phyloP scores from a whole-genome alignment of 37 sponge, comb jelly and placozoan genomes.

The Halichondria panicea region DNA sequence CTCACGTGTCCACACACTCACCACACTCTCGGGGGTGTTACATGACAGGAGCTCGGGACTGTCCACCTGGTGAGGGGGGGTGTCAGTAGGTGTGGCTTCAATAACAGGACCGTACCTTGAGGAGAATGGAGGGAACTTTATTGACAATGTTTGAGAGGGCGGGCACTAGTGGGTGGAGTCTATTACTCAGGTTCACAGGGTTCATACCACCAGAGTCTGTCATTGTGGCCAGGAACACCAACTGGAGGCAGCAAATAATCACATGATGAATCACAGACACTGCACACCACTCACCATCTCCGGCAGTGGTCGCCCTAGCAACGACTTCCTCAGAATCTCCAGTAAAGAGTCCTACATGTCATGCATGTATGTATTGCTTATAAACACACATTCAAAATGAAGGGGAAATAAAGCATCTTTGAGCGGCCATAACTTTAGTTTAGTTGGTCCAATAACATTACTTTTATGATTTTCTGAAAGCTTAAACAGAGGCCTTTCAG shows the following conservation, averaged over 20 bases:
- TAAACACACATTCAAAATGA: too few species aligned
- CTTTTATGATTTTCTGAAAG: too few species aligned
- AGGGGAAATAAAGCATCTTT: too few species aligned
- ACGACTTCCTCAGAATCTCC: constrained; percentile 9
- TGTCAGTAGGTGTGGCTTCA: neutral
- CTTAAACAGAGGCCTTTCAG: too few species aligned
- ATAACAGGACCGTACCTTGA: neutral
- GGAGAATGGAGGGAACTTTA: constrained; percentile 8
- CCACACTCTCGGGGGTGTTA: constrained; percentile 23
- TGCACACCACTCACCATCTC: constrained; percentile 39
- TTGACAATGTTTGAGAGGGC: neutral
- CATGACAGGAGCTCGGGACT: neutral
- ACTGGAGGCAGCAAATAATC: neutral
- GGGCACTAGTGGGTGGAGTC: constrained; percentile 27
- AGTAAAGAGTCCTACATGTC: neutral
- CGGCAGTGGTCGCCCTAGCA: constrained; percentile 30
- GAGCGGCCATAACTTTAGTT: too few species aligned
- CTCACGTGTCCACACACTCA: constrained; percentile 59
- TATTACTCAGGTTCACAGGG: constrained; percentile 15
- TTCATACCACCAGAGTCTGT: neutral
- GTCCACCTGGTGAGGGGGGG: too few species aligned
- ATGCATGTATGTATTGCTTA: neutral
- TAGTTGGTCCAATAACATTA: too few species aligned
- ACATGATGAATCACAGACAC: neutral
- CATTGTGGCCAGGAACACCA: constrained; percentile 37